Evolutionary conservation across 2,797 vertebrate species (phyloP).

Genomic region (Hemibagrus guttatus): DNA sequence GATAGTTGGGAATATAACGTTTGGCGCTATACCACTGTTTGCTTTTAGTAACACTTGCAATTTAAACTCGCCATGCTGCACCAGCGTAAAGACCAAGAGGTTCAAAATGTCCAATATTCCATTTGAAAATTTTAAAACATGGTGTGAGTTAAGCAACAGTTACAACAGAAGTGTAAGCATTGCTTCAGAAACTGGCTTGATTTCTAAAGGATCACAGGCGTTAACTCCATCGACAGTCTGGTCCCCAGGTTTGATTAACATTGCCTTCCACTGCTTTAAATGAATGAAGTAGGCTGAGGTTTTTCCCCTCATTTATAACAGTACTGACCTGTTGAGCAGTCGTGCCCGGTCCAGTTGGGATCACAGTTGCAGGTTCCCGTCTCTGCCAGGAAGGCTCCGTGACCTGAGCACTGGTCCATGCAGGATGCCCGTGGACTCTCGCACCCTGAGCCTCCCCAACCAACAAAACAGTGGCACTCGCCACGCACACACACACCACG

Average conservation of each 20-base stretch:
- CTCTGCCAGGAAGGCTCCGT: slow-evolving; percentile 89
- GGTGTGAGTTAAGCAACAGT: background rate
- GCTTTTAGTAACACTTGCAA: too few relatives aligned
- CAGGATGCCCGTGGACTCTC: slow-evolving; percentile 92
- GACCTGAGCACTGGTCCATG: slow-evolving; percentile 96
- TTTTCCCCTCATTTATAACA: background rate
- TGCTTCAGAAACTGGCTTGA: background rate
- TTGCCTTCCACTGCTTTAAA: background rate
- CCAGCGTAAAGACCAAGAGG: background rate
- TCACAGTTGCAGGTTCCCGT: slow-evolving; percentile 92
- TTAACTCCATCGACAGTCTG: background rate
- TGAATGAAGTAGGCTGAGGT: background rate
- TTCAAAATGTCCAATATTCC: slow-evolving; percentile 1
- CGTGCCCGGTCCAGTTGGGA: slow-evolving; percentile 93
- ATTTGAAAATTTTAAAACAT: background rate
- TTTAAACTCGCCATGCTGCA: too few relatives aligned
- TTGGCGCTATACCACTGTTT: background rate
- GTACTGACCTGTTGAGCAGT: slow-evolving; percentile 90
- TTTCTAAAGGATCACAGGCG: background rate
- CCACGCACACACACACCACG: slow-evolving; percentile 93
- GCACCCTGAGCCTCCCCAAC: slow-evolving; percentile 94
- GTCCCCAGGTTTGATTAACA: background rate
- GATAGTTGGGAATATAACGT: background rate
- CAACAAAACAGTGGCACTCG: slow-evolving; percentile 94
- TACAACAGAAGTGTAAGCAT: background rate